Base-by-base conservation (phyloP, 2,888 invertebrate species). In the Aphidoletes aphidimyza region DNA sequence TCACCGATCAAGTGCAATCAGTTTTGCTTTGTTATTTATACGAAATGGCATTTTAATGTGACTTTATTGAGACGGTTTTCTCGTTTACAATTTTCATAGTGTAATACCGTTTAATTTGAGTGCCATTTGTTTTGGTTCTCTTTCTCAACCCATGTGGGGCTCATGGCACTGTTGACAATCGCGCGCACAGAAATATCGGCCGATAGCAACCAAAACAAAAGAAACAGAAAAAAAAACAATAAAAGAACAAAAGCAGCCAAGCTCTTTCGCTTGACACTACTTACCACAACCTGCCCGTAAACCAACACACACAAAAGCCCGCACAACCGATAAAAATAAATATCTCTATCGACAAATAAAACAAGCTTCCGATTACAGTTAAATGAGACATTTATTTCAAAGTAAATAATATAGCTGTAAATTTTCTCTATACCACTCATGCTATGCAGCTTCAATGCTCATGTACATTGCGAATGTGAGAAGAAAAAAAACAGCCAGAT, bases 351-450 rank as follows among this genome's bases (percentile, higher is more conserved):
- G 69, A 69, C 69, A 69, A 69, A 69, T 69, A 69, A 69, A 69
- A 69, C 69, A 34, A 69, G 69, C 69, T 69, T 69, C 69, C 69
- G 69, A 69, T 69, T 69, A 69, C 30, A 69, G 69, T 69, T 69
- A 69, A 69, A 69, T 69, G 69, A 69, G 69, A 69, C 69, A 69
- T 69, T 69, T 34, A 69, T 69, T 69, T 69, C 69, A 69, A 69
- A 69, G 69, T 34, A 69, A 26, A 69, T 69, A 69, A 69, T 69
- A 34, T 69, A 69, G 69, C 69, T 69, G 69, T 69, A 69, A 69
- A 69, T 69, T 69, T 69, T 30, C 69, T 69, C 30, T 69, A n/a
- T n/a, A n/a, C 69, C 69, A 69, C 69, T 30, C 69, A 30, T 14
- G 69, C 0, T 34, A 5, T n/a, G n/a, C n/a, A n/a, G n/a, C n/a